Conservation (phyloP, 2,113 vertebrate species). For the Pithys albifrons region DNA sequence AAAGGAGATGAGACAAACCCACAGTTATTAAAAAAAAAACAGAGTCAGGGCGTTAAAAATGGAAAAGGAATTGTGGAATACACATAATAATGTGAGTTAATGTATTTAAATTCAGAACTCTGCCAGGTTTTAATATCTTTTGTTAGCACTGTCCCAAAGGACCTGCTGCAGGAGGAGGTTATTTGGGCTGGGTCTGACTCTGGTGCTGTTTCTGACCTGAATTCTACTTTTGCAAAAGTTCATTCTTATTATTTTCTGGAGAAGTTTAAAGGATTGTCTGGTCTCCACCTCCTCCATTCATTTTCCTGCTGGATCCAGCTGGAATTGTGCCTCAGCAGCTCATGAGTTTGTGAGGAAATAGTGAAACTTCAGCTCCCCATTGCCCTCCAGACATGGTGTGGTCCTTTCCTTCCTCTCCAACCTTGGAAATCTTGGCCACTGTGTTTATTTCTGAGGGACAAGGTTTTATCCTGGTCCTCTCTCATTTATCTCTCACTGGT, state of each 20-base stretch:
- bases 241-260: neutral
- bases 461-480: neutral
- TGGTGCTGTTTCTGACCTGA: neutral
- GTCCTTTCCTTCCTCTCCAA: neutral
- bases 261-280: neutral
- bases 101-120: neutral
- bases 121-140: neutral
- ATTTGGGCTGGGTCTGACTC: neutral
- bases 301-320: neutral
- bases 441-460: neutral
- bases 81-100: neutral
- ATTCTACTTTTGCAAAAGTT: neutral
- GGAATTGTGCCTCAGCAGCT: neutral
- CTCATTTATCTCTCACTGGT: accelerated
- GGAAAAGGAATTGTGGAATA: neutral
- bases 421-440: neutral
- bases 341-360: neutral
- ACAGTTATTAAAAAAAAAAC: neutral
- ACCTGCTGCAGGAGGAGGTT: neutral
- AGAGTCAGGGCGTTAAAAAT: neutral
- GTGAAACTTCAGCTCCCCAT: neutral
- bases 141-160: neutral
- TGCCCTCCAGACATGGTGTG: neutral
- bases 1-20: neutral
- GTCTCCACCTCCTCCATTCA: neutral